Evolutionary conservation across 2,888 invertebrate genomes (phyloP), one percentile per base, ranked within the genome.

Genomic region (Torymus aiolomorphi): DNA sequence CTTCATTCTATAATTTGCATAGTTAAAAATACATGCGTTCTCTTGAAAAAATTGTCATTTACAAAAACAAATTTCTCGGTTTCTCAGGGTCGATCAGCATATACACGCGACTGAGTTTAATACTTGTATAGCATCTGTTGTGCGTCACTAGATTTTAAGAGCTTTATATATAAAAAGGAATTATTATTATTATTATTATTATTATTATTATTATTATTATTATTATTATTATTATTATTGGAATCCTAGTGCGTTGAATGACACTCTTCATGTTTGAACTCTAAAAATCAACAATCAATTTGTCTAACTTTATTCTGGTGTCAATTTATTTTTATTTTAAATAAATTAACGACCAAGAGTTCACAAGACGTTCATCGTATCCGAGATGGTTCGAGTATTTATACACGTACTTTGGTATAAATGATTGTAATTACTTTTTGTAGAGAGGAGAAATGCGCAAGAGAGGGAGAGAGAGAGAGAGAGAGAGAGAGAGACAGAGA

Each of bases 381-480:
- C 20, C 13, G 51, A 61, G 24, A 54, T 69, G 52, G 18, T 54
- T 62, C 24, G 51, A 69, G 13, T 66, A 20, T 69, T 42, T 62
- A 67, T 69, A 61, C 42, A 42, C 72, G 49, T 77, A 77, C 61
- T 77, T 73, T 67, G 52, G 69, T 72, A 76, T 72, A 66, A 80
- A 61, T 42, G 4, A 42, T 63, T 80, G 80, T 80, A 80, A 72
- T 80, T 80, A 77, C 24, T 69, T 72, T 42, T 80, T 62, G 69
- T 77, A 73, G 70, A 67, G 69, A 67, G 31, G 61, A 18, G 31
- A 59, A 18, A 20, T 20, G 52, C n/a, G 49, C 51, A 2, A 24
- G 14, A 42, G 61, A 11, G 49, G 11, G 62, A 13, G 14, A 20
- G 24, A 49, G 14, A 5, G 52, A 11, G 57, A 59, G n/a, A 54